Evolutionary conservation across 37 sponge, comb jelly and placozoan species (phyloP).

Genomic region (Eunapius fragilis): DNA sequence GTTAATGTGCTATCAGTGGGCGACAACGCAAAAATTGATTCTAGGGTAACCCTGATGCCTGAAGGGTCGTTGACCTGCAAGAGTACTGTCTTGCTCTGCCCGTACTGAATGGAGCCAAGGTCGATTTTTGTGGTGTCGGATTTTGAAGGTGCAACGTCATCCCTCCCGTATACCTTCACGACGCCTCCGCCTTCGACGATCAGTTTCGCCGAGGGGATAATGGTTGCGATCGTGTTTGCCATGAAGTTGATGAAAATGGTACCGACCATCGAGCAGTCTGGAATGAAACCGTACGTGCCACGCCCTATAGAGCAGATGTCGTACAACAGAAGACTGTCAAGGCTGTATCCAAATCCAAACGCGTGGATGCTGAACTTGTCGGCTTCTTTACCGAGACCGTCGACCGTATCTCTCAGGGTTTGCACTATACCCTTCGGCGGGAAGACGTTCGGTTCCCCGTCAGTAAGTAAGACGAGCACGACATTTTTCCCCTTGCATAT

Average conservation of each 20-base stretch:
- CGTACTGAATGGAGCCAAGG: slow-evolving; percentile 11
- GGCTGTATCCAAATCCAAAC: slow-evolving; percentile 20
- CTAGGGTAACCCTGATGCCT: background rate
- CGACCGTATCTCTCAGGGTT: slow-evolving; percentile 7
- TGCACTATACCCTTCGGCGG: slow-evolving; percentile 16
- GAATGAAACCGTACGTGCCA: slow-evolving; percentile 23
- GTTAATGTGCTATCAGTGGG: background rate
- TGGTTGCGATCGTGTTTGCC: slow-evolving; percentile 20
- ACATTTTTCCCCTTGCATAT: slow-evolving; percentile 3
- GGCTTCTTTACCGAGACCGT: background rate
- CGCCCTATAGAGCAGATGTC: slow-evolving; percentile 1
- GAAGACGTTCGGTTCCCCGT: slow-evolving; percentile 25
- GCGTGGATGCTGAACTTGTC: background rate
- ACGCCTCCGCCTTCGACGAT: background rate
- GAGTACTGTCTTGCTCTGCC: slow-evolving; percentile 12
- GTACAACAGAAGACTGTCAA: slow-evolving; percentile 27
- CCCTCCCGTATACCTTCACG: background rate
- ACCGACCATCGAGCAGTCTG: slow-evolving; percentile 29
- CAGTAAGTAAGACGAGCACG: slow-evolving; percentile 11
- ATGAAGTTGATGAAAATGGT: slow-evolving; percentile 28
- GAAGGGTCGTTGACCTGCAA: background rate
- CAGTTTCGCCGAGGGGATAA: background rate
- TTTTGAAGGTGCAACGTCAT: background rate
- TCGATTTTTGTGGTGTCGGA: background rate
- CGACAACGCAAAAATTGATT: background rate